phyloP scores from a whole-genome alignment of 2,797 vertebrate genomes.

The Chelidonichthys spinosus region DNA sequence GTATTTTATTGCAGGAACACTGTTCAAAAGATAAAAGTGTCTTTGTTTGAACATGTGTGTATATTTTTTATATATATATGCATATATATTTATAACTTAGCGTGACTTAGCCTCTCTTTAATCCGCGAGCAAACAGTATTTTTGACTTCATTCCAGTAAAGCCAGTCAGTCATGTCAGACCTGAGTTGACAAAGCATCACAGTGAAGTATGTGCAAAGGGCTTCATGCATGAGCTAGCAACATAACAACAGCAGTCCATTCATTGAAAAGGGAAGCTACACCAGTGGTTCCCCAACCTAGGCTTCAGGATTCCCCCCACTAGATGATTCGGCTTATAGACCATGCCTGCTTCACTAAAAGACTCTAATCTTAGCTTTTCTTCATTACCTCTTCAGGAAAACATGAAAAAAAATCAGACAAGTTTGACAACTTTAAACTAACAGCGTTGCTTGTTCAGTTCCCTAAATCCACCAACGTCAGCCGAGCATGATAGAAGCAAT shows the following conservation, averaged over 20 bases:
- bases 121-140: neutral
- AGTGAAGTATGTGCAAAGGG: neutral
- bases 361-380: neutral
- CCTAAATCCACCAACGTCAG: no score
- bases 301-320: neutral
- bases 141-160: neutral
- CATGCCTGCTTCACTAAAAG: neutral
- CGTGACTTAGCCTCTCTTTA: no score
- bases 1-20: slow-evolving; percentile 5
- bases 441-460: no score
- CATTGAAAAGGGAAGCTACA: neutral
- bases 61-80: neutral
- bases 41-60: slow-evolving; percentile 7
- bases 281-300: no score
- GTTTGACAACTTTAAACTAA: no score
- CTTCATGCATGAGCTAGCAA: neutral
- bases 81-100: no score
- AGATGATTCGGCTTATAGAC: neutral
- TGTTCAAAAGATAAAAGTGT: neutral
- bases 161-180: slow-evolving; percentile 4
- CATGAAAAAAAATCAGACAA: neutral
- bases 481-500: no score
- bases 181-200: neutral
- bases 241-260: neutral
- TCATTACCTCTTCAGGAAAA: neutral